Evolutionary conservation across 1,140 invertebrate species (phyloP).

Genomic region (Micrasema minimum): DNA sequence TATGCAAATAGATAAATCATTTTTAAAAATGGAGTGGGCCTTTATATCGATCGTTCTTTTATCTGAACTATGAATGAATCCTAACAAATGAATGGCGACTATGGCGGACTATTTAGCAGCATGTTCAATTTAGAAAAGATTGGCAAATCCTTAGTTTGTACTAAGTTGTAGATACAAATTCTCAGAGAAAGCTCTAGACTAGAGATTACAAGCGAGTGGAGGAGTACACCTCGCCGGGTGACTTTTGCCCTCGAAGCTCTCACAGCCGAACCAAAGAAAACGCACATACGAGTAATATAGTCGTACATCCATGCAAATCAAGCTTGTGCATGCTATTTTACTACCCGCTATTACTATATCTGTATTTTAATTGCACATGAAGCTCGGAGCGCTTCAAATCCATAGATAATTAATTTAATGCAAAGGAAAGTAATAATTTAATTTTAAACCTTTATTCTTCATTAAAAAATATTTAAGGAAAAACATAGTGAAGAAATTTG

Average conservation of each 20-base stretch:
- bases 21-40: not conserved
- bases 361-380: not conserved
- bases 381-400: not conserved
- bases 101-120: not conserved
- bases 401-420: not conserved
- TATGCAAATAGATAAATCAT: not conserved
- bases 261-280: not conserved
- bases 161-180: not conserved
- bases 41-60: not conserved
- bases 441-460: not conserved
- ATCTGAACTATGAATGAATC: not conserved
- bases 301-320: slow-evolving; percentile 6
- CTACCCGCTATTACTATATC: no score
- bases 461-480: no score
- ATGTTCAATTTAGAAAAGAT: not conserved
- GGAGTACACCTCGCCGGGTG: slow-evolving; percentile 10
- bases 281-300: not conserved
- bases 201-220: not conserved
- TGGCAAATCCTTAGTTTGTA: not conserved
- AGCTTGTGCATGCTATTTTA: no score
- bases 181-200: slow-evolving; percentile 7
- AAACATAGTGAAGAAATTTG: no score
- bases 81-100: not conserved
- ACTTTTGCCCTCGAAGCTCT: slow-evolving; percentile 22
- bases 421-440: not conserved